Conservation (phyloP, 2,113 vertebrate genomes). For the Crotalus horridus region DNA sequence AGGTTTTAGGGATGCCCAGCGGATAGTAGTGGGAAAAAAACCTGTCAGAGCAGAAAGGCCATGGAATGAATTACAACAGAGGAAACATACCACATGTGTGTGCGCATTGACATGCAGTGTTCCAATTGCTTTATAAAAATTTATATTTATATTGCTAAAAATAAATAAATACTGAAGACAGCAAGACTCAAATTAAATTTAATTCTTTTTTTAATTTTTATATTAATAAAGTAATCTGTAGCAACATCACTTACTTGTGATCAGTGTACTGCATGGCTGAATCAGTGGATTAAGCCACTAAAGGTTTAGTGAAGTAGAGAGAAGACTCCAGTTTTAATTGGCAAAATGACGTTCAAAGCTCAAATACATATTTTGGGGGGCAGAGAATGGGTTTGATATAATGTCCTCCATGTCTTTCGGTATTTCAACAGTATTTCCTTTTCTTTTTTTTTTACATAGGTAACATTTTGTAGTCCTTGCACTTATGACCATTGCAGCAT, state of each 20-base stretch:
- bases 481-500: not conserved
- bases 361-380: not conserved
- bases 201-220: not conserved
- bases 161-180: not conserved
- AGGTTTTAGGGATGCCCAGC: slow-evolving; percentile 1
- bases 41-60: not conserved
- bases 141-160: not conserved
- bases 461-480: not conserved
- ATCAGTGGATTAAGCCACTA: not conserved
- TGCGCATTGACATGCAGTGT: not conserved
- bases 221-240: slow-evolving; percentile 3
- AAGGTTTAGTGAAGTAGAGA: not conserved
- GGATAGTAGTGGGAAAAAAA: not conserved
- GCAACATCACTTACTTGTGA: slow-evolving; percentile 13
- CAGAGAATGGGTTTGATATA: not conserved
- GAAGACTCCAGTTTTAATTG: not conserved
- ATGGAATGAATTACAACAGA: slow-evolving; percentile 13
- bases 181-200: not conserved
- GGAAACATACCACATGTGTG: not conserved
- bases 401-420: not conserved
- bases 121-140: not conserved
- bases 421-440: not conserved
- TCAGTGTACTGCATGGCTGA: not conserved
- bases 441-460: not conserved
- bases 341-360: not conserved